A percentile compares a stretch with the other conserved stretches of the same genome.
Evolutionary conservation across 2,797 vertebrate genomes (phyloP).

Genomic region (Australoheros facetus): DNA sequence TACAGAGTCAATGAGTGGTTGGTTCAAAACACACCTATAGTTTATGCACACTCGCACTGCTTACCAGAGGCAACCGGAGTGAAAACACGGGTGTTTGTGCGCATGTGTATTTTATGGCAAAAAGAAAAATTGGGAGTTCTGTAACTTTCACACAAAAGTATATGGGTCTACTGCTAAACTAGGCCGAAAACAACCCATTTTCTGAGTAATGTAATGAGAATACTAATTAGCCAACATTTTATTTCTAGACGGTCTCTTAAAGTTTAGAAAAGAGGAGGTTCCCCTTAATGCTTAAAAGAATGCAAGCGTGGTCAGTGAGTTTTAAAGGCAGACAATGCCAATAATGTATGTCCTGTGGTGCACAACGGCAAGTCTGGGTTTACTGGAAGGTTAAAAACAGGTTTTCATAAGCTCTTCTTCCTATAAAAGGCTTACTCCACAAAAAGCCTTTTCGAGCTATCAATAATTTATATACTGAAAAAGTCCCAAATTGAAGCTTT

Average conservation of each 20-base stretch:
- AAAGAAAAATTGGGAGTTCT: neutral
- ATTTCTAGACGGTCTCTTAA: neutral
- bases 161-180: neutral
- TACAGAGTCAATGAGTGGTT: too few relatives aligned
- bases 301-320: neutral
- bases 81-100: neutral
- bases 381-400: conserved; percentile 14
- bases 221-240: neutral
- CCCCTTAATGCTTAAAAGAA: neutral
- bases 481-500: conserved; percentile 57
- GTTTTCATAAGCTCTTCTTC: conserved; percentile 33
- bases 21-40: neutral
- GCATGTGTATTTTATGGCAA: neutral
- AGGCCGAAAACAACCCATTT: neutral
- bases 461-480: conserved; percentile 65
- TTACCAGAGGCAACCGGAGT: neutral
- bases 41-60: neutral
- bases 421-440: conserved; percentile 52
- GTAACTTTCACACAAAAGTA: neutral
- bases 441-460: conserved; percentile 50
- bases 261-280: neutral
- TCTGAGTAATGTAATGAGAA: too few relatives aligned
- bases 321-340: neutral
- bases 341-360: neutral
- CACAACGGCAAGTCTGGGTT: neutral